Evolutionary conservation across 2,888 invertebrate genomes (phyloP), one percentile per base, ranked within the genome.

Genomic region (Baccha elongata): DNA sequence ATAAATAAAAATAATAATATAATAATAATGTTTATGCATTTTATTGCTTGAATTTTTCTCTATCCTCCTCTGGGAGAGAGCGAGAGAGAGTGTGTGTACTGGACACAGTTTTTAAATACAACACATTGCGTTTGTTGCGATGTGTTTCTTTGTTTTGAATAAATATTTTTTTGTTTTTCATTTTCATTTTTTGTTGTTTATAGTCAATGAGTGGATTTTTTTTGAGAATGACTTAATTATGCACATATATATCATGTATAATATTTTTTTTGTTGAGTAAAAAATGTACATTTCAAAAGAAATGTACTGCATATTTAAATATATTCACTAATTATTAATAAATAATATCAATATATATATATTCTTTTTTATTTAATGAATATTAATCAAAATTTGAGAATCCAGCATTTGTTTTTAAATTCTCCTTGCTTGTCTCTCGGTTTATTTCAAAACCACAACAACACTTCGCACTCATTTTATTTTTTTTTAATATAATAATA

Each of bases 231-330:
- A 76, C 75, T 81, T 84, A 76, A 75, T 81, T 76, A 84, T 75
- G 78, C 71, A 74, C 69, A 84, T 62, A 69, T 76, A n/a, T n/a
- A 81, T 62, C 62, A 75, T 83, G 73, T 84, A 75, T 79, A 73
- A 72, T 79, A 72, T 81, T 65, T 64, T 67, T 48, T 55, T 79
- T 84, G 71, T 75, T 71, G 74, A 84, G 74, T 80, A 85, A 85
- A 85, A 85, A 86, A 86, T 85, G 84, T 85, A 83, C 86, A 86
- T 86, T 81, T 86, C 86, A 86, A 86, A 86, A 86, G 86, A 86
- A 86, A 86, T 86, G 86, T 83, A 84, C 85, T 83, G 84, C 78
- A 85, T 84, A 85, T 84, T 85, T 84, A 76, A 80, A 80, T 85
- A 79, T 81, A 79, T 75, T 74, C 74, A 80, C 79, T 79, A 85